phyloP scores from a whole-genome alignment of 1,140 invertebrate species.

The Sminthurinus signatus region DNA sequence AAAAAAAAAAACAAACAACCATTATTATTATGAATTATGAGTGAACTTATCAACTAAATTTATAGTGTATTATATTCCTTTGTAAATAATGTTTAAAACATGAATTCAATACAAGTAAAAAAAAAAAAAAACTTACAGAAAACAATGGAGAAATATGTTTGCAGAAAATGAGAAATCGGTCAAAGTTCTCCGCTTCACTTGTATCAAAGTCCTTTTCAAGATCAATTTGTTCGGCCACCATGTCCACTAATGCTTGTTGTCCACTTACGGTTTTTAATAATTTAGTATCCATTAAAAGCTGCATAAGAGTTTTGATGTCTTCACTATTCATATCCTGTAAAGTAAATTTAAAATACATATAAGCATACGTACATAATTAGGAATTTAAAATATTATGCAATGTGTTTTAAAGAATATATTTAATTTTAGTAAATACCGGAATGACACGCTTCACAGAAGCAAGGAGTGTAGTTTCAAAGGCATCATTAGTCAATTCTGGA shows the following conservation, averaged over 20 bases:
- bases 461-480: constrained; percentile 78
- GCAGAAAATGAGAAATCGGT: constrained; percentile 75
- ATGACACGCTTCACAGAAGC: constrained; percentile 80
- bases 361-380: too few relatives aligned
- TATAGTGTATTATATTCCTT: neutral
- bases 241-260: constrained; percentile 76
- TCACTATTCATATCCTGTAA: constrained; percentile 78
- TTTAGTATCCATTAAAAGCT: constrained; percentile 69
- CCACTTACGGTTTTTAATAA: constrained; percentile 71
- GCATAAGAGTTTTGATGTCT: constrained; percentile 86
- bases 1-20: too few relatives aligned
- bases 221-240: constrained; percentile 75
- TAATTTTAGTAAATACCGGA: constrained; percentile 51
- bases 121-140: constrained; percentile 62
- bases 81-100: constrained; percentile 1
- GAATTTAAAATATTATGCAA: too few relatives aligned
- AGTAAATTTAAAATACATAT: constrained; percentile 29
- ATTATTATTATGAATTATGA: too few relatives aligned
- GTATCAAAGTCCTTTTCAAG: constrained; percentile 66
- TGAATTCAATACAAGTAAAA: constrained; percentile 16
- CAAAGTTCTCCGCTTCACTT: constrained; percentile 65
- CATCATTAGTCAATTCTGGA: constrained; percentile 70
- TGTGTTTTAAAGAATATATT: constrained; percentile 3
- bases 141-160: constrained; percentile 73
- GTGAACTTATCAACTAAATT: too few relatives aligned